These are phyloP conservation scores for Epizoanthus rinbou DNA, from an alignment of 92 coral and sea anemone species.

Conservation along the genomic window DNA sequence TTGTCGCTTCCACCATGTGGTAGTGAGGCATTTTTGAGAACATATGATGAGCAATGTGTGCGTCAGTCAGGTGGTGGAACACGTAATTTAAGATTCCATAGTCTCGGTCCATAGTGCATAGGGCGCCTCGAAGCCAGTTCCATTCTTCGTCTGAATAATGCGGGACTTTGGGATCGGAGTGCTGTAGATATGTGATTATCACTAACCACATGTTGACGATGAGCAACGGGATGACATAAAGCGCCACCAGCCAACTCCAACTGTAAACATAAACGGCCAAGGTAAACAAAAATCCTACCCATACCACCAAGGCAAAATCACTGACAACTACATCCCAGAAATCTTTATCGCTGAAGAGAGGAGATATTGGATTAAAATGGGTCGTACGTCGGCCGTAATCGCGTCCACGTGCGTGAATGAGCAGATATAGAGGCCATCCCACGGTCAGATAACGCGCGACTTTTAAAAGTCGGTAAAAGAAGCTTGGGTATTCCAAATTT, in stretches of 20 bases:
- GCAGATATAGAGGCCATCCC: constrained; percentile 80
- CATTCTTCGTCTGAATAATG: constrained; percentile 85
- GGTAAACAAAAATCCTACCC: constrained; percentile 67
- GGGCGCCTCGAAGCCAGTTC: constrained; percentile 91
- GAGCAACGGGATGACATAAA: constrained; percentile 70
- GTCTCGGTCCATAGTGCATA: constrained; percentile 85
- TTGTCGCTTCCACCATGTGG: constrained; percentile 79
- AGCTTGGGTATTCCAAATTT: constrained; percentile 73
- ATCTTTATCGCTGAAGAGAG: constrained; percentile 72
- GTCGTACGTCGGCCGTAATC: constrained; percentile 51
- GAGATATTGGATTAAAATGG: constrained; percentile 75
- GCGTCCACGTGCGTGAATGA: constrained; percentile 79
- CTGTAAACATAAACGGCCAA: constrained; percentile 54
- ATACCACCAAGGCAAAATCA: constrained; percentile 67
- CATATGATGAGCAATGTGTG: constrained; percentile 77
- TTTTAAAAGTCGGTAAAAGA: constrained; percentile 56
- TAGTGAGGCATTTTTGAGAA: constrained; percentile 91
- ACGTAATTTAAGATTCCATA: constrained; percentile 76
- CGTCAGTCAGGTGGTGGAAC: constrained; percentile 80
- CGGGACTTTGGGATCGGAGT: constrained; percentile 80
- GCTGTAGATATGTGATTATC: constrained; percentile 81
- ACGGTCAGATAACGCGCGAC: constrained; percentile 63
- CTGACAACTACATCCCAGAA: constrained; percentile 78
- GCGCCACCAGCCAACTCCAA: constrained; percentile 60
- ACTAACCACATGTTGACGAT: constrained; percentile 88